Conservation (phyloP, 2,113 vertebrate genomes). For the Sinocyclocheilus anophthalmus region DNA sequence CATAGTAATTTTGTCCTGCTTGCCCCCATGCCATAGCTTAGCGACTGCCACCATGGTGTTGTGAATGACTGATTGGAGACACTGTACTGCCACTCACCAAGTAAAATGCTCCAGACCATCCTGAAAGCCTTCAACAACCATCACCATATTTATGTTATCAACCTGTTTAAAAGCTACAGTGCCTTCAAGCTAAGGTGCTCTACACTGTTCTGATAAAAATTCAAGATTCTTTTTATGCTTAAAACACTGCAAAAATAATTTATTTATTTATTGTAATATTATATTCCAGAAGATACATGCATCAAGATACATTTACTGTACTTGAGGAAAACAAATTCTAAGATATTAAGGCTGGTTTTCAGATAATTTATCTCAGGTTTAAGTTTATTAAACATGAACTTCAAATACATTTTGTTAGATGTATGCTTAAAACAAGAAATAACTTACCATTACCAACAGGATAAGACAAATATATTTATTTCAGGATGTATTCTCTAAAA, state of each 20-base stretch:
- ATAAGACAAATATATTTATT: background rate
- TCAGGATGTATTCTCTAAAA: background rate
- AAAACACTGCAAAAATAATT: too few species aligned
- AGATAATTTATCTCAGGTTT: too few species aligned
- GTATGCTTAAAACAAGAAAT: too few species aligned
- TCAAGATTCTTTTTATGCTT: too few species aligned
- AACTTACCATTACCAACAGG: too few species aligned
- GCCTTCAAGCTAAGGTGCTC: too few species aligned
- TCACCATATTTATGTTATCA: conserved; percentile 80
- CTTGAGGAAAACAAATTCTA: too few species aligned
- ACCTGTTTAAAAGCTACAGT: conserved; percentile 75
- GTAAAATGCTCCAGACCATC: conserved; percentile 74
- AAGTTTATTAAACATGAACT: too few species aligned
- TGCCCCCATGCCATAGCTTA: conserved; percentile 67
- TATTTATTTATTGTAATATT: conserved; percentile 50
- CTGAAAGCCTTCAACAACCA: conserved; percentile 82
- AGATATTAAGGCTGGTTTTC: too few species aligned
- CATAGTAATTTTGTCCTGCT: background rate
- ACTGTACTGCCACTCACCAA: conserved; percentile 68
- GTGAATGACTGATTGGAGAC: conserved; percentile 86
- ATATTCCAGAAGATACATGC: too few species aligned
- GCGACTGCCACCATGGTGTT: conserved; percentile 82
- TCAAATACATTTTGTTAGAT: conserved; percentile 29
- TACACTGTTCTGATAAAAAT: too few species aligned
- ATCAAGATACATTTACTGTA: too few species aligned